Base-by-base conservation (phyloP, 2,113 vertebrate genomes). In the Nerophis lumbriciformis region DNA sequence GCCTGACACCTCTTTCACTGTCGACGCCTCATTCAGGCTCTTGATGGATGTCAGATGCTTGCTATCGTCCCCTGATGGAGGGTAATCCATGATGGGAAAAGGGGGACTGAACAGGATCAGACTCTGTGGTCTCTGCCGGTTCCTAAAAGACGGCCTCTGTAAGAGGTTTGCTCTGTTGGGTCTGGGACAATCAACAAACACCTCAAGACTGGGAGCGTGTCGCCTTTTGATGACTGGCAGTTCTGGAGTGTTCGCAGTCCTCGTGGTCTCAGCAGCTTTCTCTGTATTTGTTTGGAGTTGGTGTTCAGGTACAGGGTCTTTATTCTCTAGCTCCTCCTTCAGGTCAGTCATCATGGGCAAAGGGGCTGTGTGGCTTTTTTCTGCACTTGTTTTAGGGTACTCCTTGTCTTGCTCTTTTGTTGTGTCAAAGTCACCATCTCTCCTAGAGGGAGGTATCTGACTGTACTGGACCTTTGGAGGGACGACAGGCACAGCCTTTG, bases 101-200 rank as follows among this genome's bases (percentile, higher is more conserved):
- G 95, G 96, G 36, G 96, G 94, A 47, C 95, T 98, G 82, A 96
- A 95, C 48, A 99, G 90, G 75, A 99, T 97, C n/a, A 99, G 91
- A 76, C 97, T 99, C 68, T 99, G 97, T 60, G 97, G 97, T 78
- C 97, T 93, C 0, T 96, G 94, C 59, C 96, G 91, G 66, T 93
- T 92, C 80, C 97, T 92, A 28, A 95, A 96, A 39, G 94, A 96
- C 2, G 94, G 88, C 53, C 94, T 94, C 63, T 95, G 93, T 19
- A 90, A 89, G 1, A 94, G 81, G 0, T 92, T 87, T 14, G 82
- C 74, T 59, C 92, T 90, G 80, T 92, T 95, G 35, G 92, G 88
- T 85, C 93, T 94, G 58, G 93, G 93, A 78, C 92, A 91, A 37
- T 96, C 94, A 35, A 87, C 91, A 48, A 91, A 87, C 19, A 93